Percentiles rank a stretch among this genome's conserved stretches.
These are phyloP conservation scores for Grantiella picta DNA, from an alignment of 2,113 vertebrate genomes.

Conservation along the genomic window DNA sequence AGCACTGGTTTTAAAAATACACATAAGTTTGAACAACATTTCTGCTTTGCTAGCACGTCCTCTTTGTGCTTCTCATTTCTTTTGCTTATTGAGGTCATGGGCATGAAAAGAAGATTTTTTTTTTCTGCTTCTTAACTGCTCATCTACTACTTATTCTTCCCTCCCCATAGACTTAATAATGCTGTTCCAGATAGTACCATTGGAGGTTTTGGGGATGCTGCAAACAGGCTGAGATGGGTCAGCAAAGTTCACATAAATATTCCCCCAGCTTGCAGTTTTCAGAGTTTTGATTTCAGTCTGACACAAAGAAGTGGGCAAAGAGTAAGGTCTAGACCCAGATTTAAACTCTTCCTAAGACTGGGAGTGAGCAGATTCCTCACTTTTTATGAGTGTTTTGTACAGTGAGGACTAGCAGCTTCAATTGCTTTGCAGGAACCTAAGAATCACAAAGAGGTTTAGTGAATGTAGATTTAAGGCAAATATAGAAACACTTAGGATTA, in stretches of 20 bases:
- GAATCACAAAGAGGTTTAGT: not conserved
- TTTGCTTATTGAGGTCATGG: slow-evolving; percentile 43
- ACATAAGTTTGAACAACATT: not conserved
- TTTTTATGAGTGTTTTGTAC: not conserved
- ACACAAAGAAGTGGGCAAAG: not conserved
- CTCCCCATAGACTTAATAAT: slow-evolving; percentile 5
- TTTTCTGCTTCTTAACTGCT: slow-evolving; percentile 33
- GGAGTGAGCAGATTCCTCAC: not conserved
- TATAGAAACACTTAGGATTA: not conserved
- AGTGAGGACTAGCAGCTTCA: not conserved
- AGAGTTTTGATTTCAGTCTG: not conserved
- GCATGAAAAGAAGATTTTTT: not conserved
- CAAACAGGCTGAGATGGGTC: not conserved
- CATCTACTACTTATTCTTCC: slow-evolving; percentile 4
- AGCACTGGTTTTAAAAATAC: not conserved
- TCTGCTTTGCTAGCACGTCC: slow-evolving; percentile 36
- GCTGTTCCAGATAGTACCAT: not conserved
- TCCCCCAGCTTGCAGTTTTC: not conserved
- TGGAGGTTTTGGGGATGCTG: not conserved
- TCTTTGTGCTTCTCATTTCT: slow-evolving; percentile 27
- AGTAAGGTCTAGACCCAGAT: not conserved
- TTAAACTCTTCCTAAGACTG: not conserved
- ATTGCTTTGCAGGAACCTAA: not conserved
- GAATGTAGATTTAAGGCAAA: not conserved
- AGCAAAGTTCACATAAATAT: not conserved